Evolutionary conservation across 2,113 vertebrate genomes (phyloP).

Genomic region (Oreochromis tanganicae): DNA sequence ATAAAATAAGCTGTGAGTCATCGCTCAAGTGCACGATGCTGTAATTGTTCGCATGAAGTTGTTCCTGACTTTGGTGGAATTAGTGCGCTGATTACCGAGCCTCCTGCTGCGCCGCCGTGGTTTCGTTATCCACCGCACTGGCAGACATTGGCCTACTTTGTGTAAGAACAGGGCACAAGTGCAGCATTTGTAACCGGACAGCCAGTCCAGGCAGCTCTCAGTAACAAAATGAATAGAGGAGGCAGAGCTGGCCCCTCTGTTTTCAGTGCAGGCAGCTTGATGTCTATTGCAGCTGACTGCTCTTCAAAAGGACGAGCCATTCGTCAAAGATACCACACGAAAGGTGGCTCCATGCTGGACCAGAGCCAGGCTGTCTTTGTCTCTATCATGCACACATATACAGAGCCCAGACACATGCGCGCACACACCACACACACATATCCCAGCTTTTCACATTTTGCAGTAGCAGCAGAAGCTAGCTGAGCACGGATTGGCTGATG

Average conservation of each 20-base stretch:
- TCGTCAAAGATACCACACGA: conserved; percentile 64
- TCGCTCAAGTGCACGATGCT: neutral
- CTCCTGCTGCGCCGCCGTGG: conserved; percentile 1
- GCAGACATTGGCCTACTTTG: conserved; percentile 18
- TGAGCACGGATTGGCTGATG: conserved; percentile 31
- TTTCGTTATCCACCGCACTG: conserved; percentile 20
- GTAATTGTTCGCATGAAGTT: neutral
- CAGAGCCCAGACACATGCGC: neutral
- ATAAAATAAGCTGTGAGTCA: neutral
- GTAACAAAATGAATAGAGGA: conserved; percentile 49
- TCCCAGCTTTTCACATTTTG: conserved; percentile 32
- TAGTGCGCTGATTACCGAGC: neutral
- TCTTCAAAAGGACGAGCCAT: conserved; percentile 70
- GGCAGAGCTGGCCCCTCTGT: conserved; percentile 55
- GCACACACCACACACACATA: neutral
- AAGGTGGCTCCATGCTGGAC: conserved; percentile 44
- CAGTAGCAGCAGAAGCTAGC: conserved; percentile 31
- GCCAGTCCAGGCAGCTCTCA: neutral
- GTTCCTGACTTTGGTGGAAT: neutral
- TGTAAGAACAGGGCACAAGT: conserved; percentile 8
- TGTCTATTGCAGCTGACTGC: conserved; percentile 68
- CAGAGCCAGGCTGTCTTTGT: conserved; percentile 2
- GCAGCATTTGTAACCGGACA: conserved; percentile 7
- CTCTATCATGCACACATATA: neutral
- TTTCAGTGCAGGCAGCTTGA: conserved; percentile 63